Evolutionary conservation across 2,797 vertebrate genomes (phyloP).

Genomic region (Hybognathus amarus): DNA sequence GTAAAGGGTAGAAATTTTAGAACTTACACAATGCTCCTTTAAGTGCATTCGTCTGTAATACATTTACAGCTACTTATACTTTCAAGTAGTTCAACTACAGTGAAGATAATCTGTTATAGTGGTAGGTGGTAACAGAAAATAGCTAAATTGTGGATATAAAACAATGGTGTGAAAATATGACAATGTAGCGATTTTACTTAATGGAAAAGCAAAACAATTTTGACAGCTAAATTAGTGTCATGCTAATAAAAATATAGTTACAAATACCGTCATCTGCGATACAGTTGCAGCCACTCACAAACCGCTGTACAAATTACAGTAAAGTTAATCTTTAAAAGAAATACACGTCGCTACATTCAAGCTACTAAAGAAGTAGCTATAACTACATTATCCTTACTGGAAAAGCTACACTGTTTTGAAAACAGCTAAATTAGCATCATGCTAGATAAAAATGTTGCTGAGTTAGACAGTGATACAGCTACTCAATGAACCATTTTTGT

Average conservation of each 20-base stretch:
- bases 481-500: neutral
- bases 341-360: neutral
- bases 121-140: neutral
- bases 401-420: neutral
- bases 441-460: neutral
- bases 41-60: neutral
- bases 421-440: neutral
- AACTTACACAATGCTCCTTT: too few relatives aligned
- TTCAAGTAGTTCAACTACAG: neutral
- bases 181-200: too few relatives aligned
- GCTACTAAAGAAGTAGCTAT: neutral
- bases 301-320: neutral
- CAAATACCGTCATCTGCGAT: neutral
- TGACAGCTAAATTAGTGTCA: neutral
- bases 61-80: neutral
- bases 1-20: too few relatives aligned
- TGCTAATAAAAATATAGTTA: neutral
- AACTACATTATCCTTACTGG: neutral
- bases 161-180: neutral
- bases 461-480: neutral
- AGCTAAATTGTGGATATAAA: neutral
- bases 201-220: neutral
- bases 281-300: neutral
- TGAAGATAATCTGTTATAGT: neutral
- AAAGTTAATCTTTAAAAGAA: neutral